Evolutionary conservation across 2,888 invertebrate species (phyloP).

Genomic region (Parascotia fuliginaria): DNA sequence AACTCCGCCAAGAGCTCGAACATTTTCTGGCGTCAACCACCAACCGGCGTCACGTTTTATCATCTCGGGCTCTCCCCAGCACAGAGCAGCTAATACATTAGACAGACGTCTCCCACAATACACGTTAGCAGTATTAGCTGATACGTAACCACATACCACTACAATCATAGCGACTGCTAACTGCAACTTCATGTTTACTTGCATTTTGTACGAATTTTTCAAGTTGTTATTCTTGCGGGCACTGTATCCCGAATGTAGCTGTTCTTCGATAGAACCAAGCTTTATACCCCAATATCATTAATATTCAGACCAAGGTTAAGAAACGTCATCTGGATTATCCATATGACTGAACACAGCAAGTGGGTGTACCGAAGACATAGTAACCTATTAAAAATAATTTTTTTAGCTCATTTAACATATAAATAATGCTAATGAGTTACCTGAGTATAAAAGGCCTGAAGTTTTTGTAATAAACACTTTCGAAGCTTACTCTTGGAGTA

Average conservation of each 20-base stretch:
- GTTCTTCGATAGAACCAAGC: no score
- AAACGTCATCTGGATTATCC: conserved; percentile 26
- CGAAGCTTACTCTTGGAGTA: background rate
- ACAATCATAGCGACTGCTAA: background rate
- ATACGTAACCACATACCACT: background rate
- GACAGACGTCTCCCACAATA: conserved; percentile 4
- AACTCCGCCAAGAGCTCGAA: no score
- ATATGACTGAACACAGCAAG: background rate
- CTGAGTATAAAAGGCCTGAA: background rate
- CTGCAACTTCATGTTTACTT: conserved; percentile 27
- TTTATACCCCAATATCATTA: background rate
- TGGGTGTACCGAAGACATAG: background rate
- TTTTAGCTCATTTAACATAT: no score
- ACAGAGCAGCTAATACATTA: background rate
- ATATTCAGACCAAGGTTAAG: background rate
- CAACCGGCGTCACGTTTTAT: conserved; percentile 28
- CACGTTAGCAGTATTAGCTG: background rate
- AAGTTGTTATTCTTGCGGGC: no score
- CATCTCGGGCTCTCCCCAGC: conserved; percentile 11
- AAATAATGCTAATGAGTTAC: background rate
- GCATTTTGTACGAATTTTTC: background rate
- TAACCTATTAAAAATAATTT: no score
- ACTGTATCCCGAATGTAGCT: no score
- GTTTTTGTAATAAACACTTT: background rate
- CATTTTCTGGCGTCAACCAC: no score